Percentiles rank a stretch among this genome's conserved stretches.
Evolutionary conservation across 2,113 vertebrate genomes (phyloP).

Genomic region (Aix galericulata): DNA sequence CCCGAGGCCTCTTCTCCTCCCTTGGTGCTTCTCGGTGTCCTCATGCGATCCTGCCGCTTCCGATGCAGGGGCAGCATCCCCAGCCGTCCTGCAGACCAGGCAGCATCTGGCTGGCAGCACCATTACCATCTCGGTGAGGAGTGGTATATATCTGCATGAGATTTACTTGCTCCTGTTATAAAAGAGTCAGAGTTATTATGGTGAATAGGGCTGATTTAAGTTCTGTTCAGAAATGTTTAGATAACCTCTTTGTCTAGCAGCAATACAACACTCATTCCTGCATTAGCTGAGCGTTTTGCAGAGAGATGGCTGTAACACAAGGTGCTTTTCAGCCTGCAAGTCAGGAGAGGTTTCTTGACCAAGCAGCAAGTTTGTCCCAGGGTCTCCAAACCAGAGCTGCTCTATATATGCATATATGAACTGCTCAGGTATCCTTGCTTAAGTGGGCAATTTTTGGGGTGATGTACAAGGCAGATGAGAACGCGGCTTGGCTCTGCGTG

Average conservation of each 20-base stretch:
- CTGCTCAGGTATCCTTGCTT: not conserved
- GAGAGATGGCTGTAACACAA: not conserved
- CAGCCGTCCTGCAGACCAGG: not conserved
- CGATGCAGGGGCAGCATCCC: not conserved
- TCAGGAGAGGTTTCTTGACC: not conserved
- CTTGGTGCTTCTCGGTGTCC: not conserved
- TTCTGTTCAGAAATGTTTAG: not conserved
- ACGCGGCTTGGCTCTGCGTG: not conserved
- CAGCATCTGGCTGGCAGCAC: not conserved
- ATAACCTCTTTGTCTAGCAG: not conserved
- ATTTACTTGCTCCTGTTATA: not conserved
- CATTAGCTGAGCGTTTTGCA: not conserved
- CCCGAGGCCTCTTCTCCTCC: not conserved
- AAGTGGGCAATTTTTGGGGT: not conserved
- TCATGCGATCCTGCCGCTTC: not conserved
- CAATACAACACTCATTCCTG: not conserved
- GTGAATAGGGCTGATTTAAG: not conserved
- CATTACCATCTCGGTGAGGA: not conserved
- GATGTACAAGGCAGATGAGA: not conserved
- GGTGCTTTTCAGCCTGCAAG: not conserved
- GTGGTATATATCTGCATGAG: not conserved
- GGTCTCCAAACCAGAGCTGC: not conserved
- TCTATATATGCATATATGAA: not conserved
- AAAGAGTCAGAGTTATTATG: not conserved
- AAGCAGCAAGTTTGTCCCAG: not conserved